Conservation (phyloP, 2,888 invertebrate genomes). For the Nomada lathburiana region DNA sequence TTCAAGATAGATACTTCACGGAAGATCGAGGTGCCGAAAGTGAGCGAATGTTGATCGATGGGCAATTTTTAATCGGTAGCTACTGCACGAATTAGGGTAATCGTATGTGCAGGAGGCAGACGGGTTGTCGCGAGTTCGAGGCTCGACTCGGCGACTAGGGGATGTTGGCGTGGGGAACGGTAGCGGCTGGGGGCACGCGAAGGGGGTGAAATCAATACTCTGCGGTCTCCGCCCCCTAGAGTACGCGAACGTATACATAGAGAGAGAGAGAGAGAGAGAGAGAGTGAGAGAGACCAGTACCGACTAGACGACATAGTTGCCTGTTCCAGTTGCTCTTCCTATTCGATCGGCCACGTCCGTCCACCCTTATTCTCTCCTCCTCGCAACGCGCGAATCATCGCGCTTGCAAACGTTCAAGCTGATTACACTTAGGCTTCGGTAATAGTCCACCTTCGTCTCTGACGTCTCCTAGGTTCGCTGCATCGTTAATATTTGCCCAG, state of each 20-base stretch:
- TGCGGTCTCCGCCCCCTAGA: constrained; percentile 83
- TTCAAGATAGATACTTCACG: too few species aligned
- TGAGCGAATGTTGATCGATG: too few species aligned
- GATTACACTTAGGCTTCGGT: not conserved
- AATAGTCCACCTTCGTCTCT: too few species aligned
- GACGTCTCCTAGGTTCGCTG: too few species aligned
- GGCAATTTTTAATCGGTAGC: not conserved
- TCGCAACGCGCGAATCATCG: not conserved
- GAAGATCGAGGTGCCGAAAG: too few species aligned
- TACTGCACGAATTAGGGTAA: constrained; percentile 6
- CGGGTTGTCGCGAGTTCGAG: constrained; percentile 44
- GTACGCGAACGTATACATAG: constrained; percentile 78
- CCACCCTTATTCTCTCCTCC: not conserved
- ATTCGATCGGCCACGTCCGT: constrained; percentile 2
- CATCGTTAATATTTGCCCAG: too few species aligned
- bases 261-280: not conserved
- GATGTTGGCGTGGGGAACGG: constrained; percentile 60
- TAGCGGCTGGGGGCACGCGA: constrained; percentile 69
- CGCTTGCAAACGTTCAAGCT: not conserved
- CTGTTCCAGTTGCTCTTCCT: constrained; percentile 42
- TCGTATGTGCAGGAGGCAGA: constrained; percentile 9
- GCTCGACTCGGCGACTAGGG: constrained; percentile 42
- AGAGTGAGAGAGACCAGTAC: constrained; percentile 60
- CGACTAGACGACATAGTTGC: constrained; percentile 50
- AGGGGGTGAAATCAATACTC: constrained; percentile 83